A percentile compares a stretch with the other conserved stretches of the same genome.
Evolutionary conservation across 2,888 invertebrate species (phyloP).

Genomic region (Tupiocoris notatus): DNA sequence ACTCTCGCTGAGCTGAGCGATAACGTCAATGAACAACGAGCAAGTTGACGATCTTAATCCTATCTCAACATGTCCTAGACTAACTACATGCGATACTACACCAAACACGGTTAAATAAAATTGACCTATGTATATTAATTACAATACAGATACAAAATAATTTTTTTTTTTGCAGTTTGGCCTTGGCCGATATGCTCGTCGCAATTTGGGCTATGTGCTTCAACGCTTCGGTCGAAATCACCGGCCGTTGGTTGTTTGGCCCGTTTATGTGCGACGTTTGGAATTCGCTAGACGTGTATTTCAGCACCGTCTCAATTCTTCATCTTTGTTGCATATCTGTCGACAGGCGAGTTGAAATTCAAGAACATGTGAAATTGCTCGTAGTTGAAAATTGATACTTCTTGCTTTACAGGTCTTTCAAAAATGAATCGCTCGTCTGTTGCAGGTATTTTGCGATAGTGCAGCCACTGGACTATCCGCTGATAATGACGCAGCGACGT

Average conservation of each 20-base stretch:
- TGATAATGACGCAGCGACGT: conserved; percentile 84
- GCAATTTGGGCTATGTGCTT: conserved; percentile 94
- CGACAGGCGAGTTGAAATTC: conserved; percentile 58
- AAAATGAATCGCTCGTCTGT: no score
- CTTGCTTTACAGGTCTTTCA: no score
- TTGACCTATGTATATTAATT: no score
- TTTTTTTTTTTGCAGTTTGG: conserved; percentile 61
- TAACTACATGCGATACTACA: no score
- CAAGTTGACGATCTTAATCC: no score
- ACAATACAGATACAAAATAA: no score
- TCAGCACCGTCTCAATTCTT: conserved; percentile 87
- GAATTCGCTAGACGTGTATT: conserved; percentile 94
- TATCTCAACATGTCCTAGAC: no score
- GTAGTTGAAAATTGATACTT: no score
- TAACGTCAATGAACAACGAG: no score
- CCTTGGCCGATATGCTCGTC: conserved; percentile 90
- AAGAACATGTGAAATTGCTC: no score
- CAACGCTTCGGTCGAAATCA: conserved; percentile 84
- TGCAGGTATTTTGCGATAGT: conserved; percentile 86
- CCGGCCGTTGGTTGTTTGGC: conserved; percentile 83
- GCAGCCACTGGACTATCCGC: conserved; percentile 87
- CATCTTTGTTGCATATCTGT: conserved; percentile 92
- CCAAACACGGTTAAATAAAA: no score
- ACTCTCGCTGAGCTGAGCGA: no score
- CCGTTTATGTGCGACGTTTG: conserved; percentile 93